Base-by-base conservation (phyloP, 2,113 vertebrate species). In the Orcinus orca region DNA sequence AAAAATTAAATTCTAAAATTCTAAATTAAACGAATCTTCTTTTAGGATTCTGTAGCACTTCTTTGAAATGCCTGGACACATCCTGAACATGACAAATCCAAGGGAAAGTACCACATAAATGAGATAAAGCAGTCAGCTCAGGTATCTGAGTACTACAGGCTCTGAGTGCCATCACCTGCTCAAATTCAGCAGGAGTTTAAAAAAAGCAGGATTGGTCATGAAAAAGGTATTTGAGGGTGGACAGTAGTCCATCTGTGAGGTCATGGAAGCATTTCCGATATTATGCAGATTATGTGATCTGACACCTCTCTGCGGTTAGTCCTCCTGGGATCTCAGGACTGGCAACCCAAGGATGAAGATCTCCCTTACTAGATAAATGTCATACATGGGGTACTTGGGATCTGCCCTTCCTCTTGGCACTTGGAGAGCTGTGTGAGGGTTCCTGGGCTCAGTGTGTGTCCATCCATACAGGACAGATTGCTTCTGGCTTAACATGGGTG, bases 21-120 rank as follows among this genome's bases (percentile, higher is more conserved):
- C 55, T 89, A 94, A 93, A 41, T 92, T 53, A 25, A 92, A 90
- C 70, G 17, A 26, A 70, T 84, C 74, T 55, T 79, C 23, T 60
- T 53, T 86, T 44, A 77, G 68, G 31, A 55, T 50, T 85, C 70
- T 36, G 14, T 50, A 68, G 58, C 41, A 44, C 18, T 83, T 82
- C 26, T 86, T 58, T 68, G 38, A 63, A 95, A 95, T 26, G 31
- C 36, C 80, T 55, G 13, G 41, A 89, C 74, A 26, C 29, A 63
- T 86, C 58, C 9, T 5, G 18, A 33, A 36, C 79, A 17, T 25
- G 62, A 83, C 50, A 79, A 50, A 76, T 38, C 17, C 29, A 65
- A 76, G 10, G 55, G 20, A 29, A 77, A 86, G 62, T n/a, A 68
- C 38, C 6, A 31, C 47, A 53, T 47, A 38, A 31, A 25, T 50